Conservation (phyloP, 2,888 invertebrate genomes). For the Lumbricus terrestris region DNA sequence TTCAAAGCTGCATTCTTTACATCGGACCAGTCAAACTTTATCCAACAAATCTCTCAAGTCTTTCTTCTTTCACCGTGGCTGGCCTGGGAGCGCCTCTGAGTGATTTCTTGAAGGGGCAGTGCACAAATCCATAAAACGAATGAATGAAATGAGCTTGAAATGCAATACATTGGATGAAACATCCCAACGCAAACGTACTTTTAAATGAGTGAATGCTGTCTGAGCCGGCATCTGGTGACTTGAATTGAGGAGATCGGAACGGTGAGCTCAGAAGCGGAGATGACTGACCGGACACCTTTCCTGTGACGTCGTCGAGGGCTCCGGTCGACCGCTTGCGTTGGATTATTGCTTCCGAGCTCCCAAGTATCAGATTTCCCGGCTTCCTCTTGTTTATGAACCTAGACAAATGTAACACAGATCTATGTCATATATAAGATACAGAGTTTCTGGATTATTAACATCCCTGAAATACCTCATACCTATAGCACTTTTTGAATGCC, state of each 20-base stretch:
- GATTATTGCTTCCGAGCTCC: constrained; percentile 53
- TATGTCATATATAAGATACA: background rate
- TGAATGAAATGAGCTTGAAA: too few relatives aligned
- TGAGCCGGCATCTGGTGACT: constrained; percentile 33
- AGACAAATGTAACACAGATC: background rate
- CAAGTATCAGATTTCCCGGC: constrained; percentile 45
- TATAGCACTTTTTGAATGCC: too few relatives aligned
- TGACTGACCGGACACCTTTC: constrained; percentile 51
- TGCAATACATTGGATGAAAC: background rate
- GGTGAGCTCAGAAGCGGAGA: constrained; percentile 57
- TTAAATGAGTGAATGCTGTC: constrained; percentile 4
- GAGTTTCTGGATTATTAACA: too few relatives aligned
- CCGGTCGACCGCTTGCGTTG: constrained; percentile 52
- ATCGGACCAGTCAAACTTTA: too few relatives aligned
- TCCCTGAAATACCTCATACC: too few relatives aligned
- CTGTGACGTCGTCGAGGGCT: constrained; percentile 31
- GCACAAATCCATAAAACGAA: too few relatives aligned
- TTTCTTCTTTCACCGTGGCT: too few relatives aligned
- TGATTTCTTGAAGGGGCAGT: too few relatives aligned
- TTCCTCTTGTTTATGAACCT: constrained; percentile 44
- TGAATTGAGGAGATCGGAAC: constrained; percentile 53
- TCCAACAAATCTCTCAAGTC: too few relatives aligned
- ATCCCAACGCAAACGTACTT: constrained; percentile 8
- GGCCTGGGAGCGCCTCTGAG: too few relatives aligned
- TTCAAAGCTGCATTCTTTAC: too few relatives aligned